Evolutionary conservation across 2,888 invertebrate species (phyloP).

Genomic region (Heteromyza rotundicornis): DNA sequence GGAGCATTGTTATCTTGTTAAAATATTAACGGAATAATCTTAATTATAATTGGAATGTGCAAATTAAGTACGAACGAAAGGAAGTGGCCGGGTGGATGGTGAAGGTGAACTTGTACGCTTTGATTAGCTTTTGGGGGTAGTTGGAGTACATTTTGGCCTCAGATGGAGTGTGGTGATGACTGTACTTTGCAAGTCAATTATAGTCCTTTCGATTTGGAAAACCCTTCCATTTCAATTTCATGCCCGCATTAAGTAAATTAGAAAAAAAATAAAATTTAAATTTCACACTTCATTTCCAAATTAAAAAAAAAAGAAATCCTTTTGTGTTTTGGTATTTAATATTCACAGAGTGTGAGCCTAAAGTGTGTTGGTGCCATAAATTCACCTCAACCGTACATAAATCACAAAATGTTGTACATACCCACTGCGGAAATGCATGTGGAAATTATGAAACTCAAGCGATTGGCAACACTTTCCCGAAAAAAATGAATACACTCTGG

Average conservation of each 20-base stretch:
- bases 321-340: no score
- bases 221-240: not conserved
- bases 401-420: not conserved
- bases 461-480: not conserved
- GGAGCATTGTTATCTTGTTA: slow-evolving; percentile 32
- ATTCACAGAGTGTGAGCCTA: no score
- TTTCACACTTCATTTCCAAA: not conserved
- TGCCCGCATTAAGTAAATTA: not conserved
- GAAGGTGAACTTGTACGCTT: not conserved
- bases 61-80: slow-evolving; percentile 15
- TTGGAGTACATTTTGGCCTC: not conserved
- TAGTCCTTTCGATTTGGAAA: no score
- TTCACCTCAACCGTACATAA: not conserved
- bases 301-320: no score
- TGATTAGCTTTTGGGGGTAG: not conserved
- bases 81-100: not conserved
- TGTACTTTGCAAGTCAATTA: no score
- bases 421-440: not conserved
- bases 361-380: not conserved
- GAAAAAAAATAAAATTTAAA: not conserved
- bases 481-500: no score
- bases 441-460: not conserved
- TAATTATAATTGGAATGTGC: slow-evolving; percentile 33
- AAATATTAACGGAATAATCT: slow-evolving; percentile 37
- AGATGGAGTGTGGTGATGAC: not conserved